Evolutionary conservation across 2,113 vertebrate species (phyloP).

Genomic region (Microcebus jonahi): DNA sequence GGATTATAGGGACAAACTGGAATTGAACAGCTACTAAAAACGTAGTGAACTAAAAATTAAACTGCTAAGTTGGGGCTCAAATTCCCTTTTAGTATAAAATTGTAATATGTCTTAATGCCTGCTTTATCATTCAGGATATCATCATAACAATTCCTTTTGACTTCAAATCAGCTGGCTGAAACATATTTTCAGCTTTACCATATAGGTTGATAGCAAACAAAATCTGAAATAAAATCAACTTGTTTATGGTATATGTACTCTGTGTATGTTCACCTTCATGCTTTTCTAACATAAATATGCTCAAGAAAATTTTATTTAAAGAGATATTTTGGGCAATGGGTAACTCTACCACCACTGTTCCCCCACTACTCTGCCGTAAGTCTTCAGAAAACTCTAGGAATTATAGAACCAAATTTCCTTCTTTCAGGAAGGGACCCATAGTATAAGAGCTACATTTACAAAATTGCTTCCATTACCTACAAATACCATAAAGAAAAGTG

Average conservation of each 20-base stretch:
- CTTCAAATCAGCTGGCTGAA: not conserved
- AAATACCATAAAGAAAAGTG: conserved; percentile 30
- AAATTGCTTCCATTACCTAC: conserved; percentile 61
- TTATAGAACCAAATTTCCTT: conserved; percentile 28
- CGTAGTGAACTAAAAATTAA: not conserved
- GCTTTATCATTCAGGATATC: not conserved
- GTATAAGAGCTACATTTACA: conserved; percentile 49
- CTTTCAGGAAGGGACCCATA: conserved; percentile 26
- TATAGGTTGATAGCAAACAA: not conserved
- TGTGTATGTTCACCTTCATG: not conserved
- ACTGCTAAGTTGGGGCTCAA: not conserved
- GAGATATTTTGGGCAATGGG: not conserved
- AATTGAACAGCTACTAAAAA: not conserved
- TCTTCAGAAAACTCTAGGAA: conserved; percentile 17
- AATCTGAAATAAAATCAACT: not conserved
- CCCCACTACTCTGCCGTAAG: not conserved
- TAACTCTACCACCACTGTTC: not conserved
- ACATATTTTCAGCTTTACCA: not conserved
- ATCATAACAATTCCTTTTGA: not conserved
- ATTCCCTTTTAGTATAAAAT: not conserved
- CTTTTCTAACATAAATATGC: not conserved
- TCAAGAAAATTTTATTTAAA: conserved; percentile 22
- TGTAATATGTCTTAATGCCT: not conserved
- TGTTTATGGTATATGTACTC: not conserved
- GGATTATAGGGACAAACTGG: not conserved